Evolutionary conservation across 2,113 vertebrate species (phyloP).

Genomic region (Menura novaehollandiae): DNA sequence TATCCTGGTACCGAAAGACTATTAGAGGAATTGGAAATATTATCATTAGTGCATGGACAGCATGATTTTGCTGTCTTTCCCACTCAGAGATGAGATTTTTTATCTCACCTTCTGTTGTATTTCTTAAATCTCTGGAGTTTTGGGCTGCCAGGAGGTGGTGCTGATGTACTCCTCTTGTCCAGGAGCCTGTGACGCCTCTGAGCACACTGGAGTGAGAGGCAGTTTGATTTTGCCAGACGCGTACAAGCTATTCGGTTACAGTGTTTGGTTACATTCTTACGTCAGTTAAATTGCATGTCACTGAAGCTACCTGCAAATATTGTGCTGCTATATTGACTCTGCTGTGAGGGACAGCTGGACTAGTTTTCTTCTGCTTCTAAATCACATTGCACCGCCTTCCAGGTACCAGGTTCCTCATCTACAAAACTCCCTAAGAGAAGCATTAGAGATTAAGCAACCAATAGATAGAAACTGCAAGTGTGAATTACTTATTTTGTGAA

Average conservation of each 20-base stretch:
- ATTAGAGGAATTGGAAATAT: not conserved
- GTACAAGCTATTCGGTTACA: rapidly evolving
- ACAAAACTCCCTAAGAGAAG: not conserved
- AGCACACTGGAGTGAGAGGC: not conserved
- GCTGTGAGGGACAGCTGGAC: not conserved
- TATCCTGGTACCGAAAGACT: not conserved
- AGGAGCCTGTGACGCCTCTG: not conserved
- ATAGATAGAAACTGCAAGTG: not conserved
- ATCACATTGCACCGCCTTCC: not conserved
- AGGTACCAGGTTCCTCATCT: not conserved
- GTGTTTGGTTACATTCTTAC: not conserved
- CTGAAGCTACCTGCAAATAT: not conserved
- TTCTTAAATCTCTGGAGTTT: not conserved
- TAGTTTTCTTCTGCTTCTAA: not conserved
- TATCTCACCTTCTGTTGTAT: not conserved
- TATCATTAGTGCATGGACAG: not conserved
- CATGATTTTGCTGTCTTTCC: not conserved
- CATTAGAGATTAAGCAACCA: not conserved
- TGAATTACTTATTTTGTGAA: not conserved
- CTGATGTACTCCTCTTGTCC: conserved; percentile 4
- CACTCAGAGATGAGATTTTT: not conserved
- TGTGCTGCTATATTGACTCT: not conserved
- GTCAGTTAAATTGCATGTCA: not conserved
- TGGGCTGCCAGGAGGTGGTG: conserved; percentile 50
- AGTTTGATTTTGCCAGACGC: not conserved